A percentile compares a stretch with the other conserved stretches of the same genome.
Evolutionary conservation across 2,113 vertebrate genomes (phyloP).

Genomic region (Dasypus novemcinctus): DNA sequence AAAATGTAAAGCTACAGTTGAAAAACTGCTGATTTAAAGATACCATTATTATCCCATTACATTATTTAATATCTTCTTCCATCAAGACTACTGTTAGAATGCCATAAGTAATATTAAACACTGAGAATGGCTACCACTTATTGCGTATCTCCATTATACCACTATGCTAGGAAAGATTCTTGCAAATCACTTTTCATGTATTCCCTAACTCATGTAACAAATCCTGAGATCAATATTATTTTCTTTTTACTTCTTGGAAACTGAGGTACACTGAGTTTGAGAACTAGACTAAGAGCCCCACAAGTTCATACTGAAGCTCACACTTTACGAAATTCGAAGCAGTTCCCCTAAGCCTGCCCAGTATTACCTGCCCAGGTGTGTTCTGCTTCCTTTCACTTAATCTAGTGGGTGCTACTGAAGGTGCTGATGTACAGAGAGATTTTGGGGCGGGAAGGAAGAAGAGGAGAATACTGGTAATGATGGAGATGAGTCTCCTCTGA

Average conservation of each 20-base stretch:
- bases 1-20: background rate
- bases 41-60: background rate
- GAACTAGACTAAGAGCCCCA: background rate
- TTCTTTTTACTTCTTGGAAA: background rate
- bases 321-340: background rate
- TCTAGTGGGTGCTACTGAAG: background rate
- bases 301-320: background rate
- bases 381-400: background rate
- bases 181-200: background rate
- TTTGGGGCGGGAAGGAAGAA: background rate
- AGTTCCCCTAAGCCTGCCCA: background rate
- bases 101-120: background rate
- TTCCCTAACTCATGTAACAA: background rate
- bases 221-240: background rate
- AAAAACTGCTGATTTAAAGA: background rate
- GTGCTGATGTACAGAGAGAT: background rate
- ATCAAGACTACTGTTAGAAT: conserved; percentile 21
- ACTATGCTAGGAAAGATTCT: background rate
- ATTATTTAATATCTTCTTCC: background rate
- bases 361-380: background rate
- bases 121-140: background rate
- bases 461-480: background rate
- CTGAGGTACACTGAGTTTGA: background rate
- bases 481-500: background rate
- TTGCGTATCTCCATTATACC: background rate